Conservation (phyloP, 2,888 invertebrate genomes). For the Lasioglossum zephyrum region DNA sequence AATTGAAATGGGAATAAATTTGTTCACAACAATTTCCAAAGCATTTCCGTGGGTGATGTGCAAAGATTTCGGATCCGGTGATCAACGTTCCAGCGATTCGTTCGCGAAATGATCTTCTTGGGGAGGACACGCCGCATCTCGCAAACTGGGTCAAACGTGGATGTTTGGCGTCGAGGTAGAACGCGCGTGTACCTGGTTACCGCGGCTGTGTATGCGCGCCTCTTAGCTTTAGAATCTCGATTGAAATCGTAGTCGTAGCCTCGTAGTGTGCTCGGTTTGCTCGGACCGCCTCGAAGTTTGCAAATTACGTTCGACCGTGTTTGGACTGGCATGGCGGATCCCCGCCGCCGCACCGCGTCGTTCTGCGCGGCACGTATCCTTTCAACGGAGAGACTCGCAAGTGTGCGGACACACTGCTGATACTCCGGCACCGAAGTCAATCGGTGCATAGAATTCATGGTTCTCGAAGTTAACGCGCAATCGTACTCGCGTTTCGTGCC, state of each 20-base stretch:
- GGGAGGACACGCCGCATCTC: conserved; percentile 23
- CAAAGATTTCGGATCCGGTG: not conserved
- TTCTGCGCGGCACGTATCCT: conserved; percentile 14
- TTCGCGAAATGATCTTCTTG: conserved; percentile 60
- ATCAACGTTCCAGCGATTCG: conserved; percentile 49
- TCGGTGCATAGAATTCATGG: conserved; percentile 26
- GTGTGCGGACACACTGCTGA: conserved; percentile 6
- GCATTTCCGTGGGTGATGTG: not conserved
- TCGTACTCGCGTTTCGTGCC: conserved; percentile 34
- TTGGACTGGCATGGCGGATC: conserved; percentile 25
- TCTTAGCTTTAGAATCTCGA: conserved; percentile 54
- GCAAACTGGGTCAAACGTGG: conserved; percentile 66
- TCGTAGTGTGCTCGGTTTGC: conserved; percentile 19
- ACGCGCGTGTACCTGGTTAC: conserved; percentile 1
- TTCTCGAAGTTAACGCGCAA: conserved; percentile 37
- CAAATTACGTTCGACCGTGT: conserved; percentile 63
- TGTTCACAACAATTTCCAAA: not conserved
- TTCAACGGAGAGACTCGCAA: conserved; percentile 13
- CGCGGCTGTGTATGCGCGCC: conserved; percentile 1
- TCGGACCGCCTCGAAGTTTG: conserved; percentile 51
- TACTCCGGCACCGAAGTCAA: conserved; percentile 34
- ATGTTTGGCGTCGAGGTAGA: conserved; percentile 10
- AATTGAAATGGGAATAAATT: not conserved
- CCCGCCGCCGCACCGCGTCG: not conserved
- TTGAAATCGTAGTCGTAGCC: conserved; percentile 54